Evolutionary conservation across 2,888 invertebrate species (phyloP), one percentile per base, ranked within the genome.

Genomic region (Neoscelio sp.): DNA sequence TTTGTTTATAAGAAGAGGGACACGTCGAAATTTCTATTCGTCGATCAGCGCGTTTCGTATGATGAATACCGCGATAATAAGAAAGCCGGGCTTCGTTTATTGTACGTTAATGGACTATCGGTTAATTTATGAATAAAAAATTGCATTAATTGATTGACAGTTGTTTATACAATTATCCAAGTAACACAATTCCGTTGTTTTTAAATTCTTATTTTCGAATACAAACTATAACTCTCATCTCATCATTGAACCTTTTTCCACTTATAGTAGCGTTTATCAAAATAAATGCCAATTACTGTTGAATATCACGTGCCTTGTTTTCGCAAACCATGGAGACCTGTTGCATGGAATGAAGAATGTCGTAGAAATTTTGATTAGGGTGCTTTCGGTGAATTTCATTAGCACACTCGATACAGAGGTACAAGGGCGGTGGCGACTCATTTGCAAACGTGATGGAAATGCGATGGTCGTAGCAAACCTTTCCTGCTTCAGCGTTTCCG

Each of bases 301-400:
- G 23, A 40, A 73, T 62, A 56, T 54, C 50, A 46, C 68, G 82
- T 71, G 95, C 96, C 93, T 98, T 98, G 90, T 98, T 98, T 91
- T 99, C 98, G 90, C 99, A 99, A 62, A 96, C 94, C 93, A 97
- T 96, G 0, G 98, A 97, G 5, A 98, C 97, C 91, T 97, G 97
- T 87, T 97, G 97, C 93, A 98, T 97, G 0, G 98, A 98, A 89
- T 98, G 96, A 38, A 97, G 91, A 78, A 97, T 96, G 87, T 97
- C 97, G 86, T 95, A 95, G 90, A 97, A 96, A 82, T 95, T 94
- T 87, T 96, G 95, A 87, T 96, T 95, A 0, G 96, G 95, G 88
- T 96, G 96, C 86, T 96, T 96, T 20, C 96, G 94, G 88, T 97
- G 96, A 80, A 97, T 96, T 90, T 97, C 95, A 90, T 97, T 96